These are phyloP conservation scores for Eristalinus aeneus DNA, from an alignment of 2,888 invertebrate genomes.

Conservation along the genomic window DNA sequence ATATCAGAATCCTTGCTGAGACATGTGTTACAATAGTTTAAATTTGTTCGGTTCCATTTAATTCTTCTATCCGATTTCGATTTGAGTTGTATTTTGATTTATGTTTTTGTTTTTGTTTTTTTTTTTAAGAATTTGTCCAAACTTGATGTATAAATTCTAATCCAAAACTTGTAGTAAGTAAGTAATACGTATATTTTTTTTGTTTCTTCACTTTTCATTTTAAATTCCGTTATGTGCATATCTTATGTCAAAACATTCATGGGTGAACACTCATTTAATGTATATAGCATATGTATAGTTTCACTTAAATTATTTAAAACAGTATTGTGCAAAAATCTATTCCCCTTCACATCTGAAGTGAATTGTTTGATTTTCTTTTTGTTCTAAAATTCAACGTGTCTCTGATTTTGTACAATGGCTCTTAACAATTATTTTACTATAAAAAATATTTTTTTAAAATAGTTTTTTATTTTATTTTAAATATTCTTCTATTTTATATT, in stretches of 20 bases:
- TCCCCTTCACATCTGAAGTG: not conserved
- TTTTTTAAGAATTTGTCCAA: not conserved
- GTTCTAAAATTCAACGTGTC: constrained; percentile 3
- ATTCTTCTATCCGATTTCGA: not conserved
- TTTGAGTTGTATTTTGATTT: not conserved
- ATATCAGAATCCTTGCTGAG: constrained; percentile 16
- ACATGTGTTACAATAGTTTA: not conserved
- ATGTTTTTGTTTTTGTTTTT: not conserved
- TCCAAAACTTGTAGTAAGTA: constrained; percentile 15
- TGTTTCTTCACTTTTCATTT: not conserved
- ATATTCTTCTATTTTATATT: constrained; percentile 38
- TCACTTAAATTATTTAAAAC: constrained; percentile 12
- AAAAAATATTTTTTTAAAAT: constrained; percentile 47
- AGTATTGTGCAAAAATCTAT: constrained; percentile 46
- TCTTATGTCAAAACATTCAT: constrained; percentile 2
- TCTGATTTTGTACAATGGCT: constrained; percentile 55
- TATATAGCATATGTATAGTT: not conserved
- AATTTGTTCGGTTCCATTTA: constrained; percentile 4
- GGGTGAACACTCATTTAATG: constrained; percentile 16
- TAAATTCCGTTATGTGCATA: constrained; percentile 37
- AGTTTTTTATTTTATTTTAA: constrained; percentile 13
- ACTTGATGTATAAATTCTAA: constrained; percentile 42
- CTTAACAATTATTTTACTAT: constrained; percentile 38
- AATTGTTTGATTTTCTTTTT: not conserved
- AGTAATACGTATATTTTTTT: constrained; percentile 1